A percentile compares a stretch with the other conserved stretches of the same genome.
phyloP scores from a whole-genome alignment of 2,113 vertebrate species.

The Camelus dromedarius region DNA sequence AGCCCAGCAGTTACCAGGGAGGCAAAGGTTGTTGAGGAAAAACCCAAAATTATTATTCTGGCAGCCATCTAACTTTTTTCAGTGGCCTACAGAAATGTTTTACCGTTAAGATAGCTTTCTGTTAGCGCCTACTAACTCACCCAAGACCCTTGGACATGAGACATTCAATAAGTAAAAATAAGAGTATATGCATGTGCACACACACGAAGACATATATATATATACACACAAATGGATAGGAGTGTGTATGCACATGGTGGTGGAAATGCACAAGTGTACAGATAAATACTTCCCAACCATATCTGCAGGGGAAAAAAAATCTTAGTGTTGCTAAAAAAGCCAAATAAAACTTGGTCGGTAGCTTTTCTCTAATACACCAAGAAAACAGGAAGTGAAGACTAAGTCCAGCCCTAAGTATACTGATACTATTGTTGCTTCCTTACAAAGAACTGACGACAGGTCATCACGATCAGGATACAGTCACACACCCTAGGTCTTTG shows the following conservation, averaged over 20 bases:
- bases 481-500: not conserved
- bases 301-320: not conserved
- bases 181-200: not conserved
- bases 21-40: not conserved
- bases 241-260: not conserved
- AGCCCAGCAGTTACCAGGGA: not conserved
- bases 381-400: not conserved
- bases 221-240: not conserved
- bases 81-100: not conserved
- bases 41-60: not conserved
- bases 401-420: not conserved
- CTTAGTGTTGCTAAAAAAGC: conserved; percentile 25
- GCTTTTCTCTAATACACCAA: not conserved
- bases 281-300: not conserved
- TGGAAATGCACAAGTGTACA: not conserved
- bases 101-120: not conserved
- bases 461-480: not conserved
- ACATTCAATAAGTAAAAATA: not conserved
- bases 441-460: not conserved
- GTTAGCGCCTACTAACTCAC: not conserved
- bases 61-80: not conserved
- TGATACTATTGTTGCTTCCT: not conserved
- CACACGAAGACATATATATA: too few relatives aligned
- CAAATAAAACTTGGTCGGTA: not conserved
- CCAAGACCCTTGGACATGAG: not conserved